phyloP scores from a whole-genome alignment of 1,140 invertebrate species.

The Hypsibius dujardini region DNA sequence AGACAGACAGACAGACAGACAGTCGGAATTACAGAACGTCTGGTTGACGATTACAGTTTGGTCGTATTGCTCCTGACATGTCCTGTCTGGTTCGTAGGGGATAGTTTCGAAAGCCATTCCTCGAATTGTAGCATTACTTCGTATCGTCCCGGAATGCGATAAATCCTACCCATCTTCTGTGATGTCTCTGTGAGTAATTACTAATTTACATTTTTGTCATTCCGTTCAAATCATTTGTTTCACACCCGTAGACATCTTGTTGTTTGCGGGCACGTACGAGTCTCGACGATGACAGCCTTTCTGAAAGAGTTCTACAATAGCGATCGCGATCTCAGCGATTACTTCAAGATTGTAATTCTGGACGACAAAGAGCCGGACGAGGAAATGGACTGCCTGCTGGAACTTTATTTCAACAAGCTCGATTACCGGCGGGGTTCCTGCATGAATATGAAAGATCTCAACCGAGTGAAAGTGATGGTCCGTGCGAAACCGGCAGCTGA shows the following conservation, averaged over 20 bases:
- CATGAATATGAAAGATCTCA: constrained; percentile 41
- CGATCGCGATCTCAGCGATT: constrained; percentile 6
- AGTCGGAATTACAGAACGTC: no score
- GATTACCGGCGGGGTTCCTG: constrained; percentile 43
- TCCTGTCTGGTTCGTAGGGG: neutral
- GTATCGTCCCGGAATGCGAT: neutral
- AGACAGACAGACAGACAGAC: no score
- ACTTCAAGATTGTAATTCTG: constrained; percentile 13
- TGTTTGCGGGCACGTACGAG: neutral
- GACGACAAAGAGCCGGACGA: constrained; percentile 35
- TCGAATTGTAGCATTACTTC: neutral
- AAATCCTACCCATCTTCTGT: neutral
- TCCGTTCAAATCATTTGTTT: neutral
- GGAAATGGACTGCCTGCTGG: constrained; percentile 41
- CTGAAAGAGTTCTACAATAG: constrained; percentile 16
- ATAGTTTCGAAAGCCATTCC: constrained; percentile 12
- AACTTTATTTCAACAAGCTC: constrained; percentile 42
- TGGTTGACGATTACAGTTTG: no score
- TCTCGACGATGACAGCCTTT: neutral
- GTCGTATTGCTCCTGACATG: neutral
- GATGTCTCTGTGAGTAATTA: neutral
- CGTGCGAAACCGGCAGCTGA: no score
- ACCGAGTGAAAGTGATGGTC: constrained; percentile 38
- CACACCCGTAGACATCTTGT: neutral
- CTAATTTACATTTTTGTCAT: neutral